These are phyloP conservation scores for Varroa destructor DNA, from an alignment of 1,140 invertebrate species.

Conservation along the genomic window DNA sequence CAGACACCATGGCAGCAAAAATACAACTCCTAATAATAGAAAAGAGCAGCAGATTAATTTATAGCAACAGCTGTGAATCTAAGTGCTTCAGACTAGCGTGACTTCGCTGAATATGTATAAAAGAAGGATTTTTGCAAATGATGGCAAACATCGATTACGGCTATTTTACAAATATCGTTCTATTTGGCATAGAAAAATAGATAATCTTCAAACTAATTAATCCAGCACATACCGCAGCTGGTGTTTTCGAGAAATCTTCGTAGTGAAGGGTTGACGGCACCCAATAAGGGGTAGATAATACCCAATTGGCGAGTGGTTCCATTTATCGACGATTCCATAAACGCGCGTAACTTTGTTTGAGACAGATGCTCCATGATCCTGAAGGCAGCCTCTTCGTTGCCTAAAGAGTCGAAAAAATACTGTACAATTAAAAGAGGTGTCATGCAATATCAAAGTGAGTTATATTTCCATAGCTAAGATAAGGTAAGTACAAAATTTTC, in stretches of 20 bases:
- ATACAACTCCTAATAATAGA: constrained; percentile 65
- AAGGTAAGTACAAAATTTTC: no score
- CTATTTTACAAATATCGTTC: no score
- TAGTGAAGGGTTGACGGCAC: constrained; percentile 56
- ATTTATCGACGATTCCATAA: constrained; percentile 86
- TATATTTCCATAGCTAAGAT: no score
- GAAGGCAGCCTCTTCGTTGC: constrained; percentile 60
- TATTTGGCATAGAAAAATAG: no score
- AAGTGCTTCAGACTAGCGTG: no score
- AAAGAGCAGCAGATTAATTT: not conserved
- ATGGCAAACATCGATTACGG: no score
- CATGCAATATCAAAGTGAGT: no score
- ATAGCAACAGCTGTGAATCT: no score
- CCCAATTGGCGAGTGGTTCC: constrained; percentile 72
- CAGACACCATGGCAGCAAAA: constrained; percentile 86
- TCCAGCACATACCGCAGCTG: constrained; percentile 41
- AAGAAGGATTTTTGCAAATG: no score
- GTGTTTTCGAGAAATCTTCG: constrained; percentile 64
- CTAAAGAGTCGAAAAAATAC: not conserved
- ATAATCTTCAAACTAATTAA: no score
- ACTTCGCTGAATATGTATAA: no score
- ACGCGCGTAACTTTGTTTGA: constrained; percentile 66
- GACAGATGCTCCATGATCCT: constrained; percentile 71
- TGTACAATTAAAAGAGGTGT: no score
- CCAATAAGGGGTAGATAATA: constrained; percentile 70